These are phyloP conservation scores for Drosophila falleni DNA, from an alignment of 2,888 invertebrate genomes.

Conservation along the genomic window DNA sequence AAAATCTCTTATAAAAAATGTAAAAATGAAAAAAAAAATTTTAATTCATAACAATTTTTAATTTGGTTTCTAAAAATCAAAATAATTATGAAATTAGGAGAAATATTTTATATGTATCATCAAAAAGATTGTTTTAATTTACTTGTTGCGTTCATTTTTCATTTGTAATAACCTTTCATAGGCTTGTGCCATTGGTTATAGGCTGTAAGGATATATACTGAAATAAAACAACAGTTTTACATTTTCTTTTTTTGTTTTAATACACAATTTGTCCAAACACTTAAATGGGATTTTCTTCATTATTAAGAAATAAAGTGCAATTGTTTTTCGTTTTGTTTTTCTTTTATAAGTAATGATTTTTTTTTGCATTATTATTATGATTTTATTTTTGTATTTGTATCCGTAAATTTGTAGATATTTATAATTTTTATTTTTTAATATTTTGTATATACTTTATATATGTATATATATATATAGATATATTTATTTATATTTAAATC, in stretches of 20 bases:
- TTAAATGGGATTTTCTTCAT: constrained; percentile 82
- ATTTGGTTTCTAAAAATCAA: too few species aligned
- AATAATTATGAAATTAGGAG: too few species aligned
- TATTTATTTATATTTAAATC: constrained; percentile 71
- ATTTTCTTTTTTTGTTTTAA: constrained; percentile 70
- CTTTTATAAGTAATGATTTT: constrained; percentile 37
- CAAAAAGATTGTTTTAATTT: neutral
- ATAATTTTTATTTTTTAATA: constrained; percentile 62
- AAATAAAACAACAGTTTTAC: constrained; percentile 52
- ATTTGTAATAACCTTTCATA: neutral
- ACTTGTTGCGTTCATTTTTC: neutral
- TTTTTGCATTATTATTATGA: constrained; percentile 59
- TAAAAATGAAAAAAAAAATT: too few species aligned
- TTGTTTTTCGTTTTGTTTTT: constrained; percentile 70
- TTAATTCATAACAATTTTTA: too few species aligned
- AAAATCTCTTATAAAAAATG: too few species aligned
- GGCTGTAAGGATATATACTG: too few species aligned
- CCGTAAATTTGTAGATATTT: constrained; percentile 78
- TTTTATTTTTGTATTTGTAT: constrained; percentile 61
- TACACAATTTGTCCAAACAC: constrained; percentile 83
- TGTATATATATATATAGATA: constrained; percentile 54
- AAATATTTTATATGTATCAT: too few species aligned
- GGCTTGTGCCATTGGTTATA: neutral
- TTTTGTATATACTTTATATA: constrained; percentile 65
- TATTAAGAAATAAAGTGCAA: constrained; percentile 83